Evolutionary conservation across 2,797 vertebrate species (phyloP).

Genomic region (Vireo griseus): DNA sequence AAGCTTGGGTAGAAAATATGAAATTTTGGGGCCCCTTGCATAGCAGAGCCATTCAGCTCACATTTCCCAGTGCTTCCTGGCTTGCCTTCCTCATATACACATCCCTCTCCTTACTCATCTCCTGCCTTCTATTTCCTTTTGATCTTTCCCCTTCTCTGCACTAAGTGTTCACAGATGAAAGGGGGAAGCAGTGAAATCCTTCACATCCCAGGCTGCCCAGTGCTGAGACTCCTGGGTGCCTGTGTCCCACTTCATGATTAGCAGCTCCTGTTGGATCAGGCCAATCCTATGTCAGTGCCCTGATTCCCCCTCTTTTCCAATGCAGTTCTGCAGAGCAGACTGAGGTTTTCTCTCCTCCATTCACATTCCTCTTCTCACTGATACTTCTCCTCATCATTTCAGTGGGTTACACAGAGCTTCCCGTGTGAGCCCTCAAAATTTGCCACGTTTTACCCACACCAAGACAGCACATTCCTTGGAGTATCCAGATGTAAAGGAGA

Average conservation of each 20-base stretch:
- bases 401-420: not conserved
- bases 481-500: not conserved
- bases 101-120: not conserved
- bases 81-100: not conserved
- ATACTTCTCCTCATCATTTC: not conserved
- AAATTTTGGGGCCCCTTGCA: not conserved
- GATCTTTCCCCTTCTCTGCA: not conserved
- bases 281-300: not conserved
- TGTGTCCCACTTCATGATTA: not conserved
- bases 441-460: not conserved
- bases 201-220: not conserved
- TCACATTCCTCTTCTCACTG: not conserved
- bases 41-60: not conserved
- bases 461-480: fast-evolving
- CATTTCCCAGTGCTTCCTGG: not conserved
- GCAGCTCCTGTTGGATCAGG: not conserved
- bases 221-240: no score
- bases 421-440: fast-evolving
- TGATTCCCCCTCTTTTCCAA: not conserved
- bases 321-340: not conserved
- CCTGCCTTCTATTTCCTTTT: not conserved
- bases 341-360: not conserved
- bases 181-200: not conserved
- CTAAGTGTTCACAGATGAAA: not conserved
- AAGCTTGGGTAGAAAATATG: not conserved